Base-by-base conservation (phyloP, 1,140 invertebrate species). In the Neodiprion fabricii region DNA sequence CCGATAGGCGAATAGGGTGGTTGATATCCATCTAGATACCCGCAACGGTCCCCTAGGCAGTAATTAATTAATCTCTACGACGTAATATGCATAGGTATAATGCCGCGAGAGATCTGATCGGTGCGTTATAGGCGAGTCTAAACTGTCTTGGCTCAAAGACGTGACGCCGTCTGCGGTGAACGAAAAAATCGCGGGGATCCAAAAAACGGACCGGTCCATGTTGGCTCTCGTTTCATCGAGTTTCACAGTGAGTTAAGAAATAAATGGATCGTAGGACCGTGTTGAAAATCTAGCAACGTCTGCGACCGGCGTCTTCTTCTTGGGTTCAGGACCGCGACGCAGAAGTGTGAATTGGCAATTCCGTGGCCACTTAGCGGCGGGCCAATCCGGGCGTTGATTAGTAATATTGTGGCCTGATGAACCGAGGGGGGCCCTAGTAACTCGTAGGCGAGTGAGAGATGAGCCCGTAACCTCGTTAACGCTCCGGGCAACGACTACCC, bases 331-430 rank as follows among this genome's bases (percentile, higher is more conserved):
- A 14, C 61, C 61, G 61, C 14, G 21, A 66, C 61, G 61, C 61
- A 65, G 17, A 21, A 48, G 74, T 74, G 79, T 85, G 86, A 87
- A 87, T 87, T 86, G 85, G 82, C 84, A 86, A 87, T 87, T 77
- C 83, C 81, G 74, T 76, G 79, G 79, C 76, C 85, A 85, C 84
- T 87, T 86, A 86, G 80, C 76, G 72, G 67, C 78, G 76, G 83
- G 77, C 82, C 85, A 87, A 87, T 87, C 79, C 84, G 23, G 67
- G 77, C 77, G 81, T 85, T 87, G 85, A 87, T 87, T 87, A 87
- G 86, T 87, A 87, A 87, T 87, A 87, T 87, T 87, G 86, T 87
- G 84, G 85, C 85, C 86, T 87, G 86, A 87, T 86, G 86, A 87
- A 87, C 85, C 81, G 83, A 85, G 82, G 84, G 79, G 80, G 81